Percentiles rank a stretch among this genome's conserved stretches.
These are phyloP conservation scores for Stenotaenia linearis DNA, from an alignment of 2,888 invertebrate species.

Conservation along the genomic window DNA sequence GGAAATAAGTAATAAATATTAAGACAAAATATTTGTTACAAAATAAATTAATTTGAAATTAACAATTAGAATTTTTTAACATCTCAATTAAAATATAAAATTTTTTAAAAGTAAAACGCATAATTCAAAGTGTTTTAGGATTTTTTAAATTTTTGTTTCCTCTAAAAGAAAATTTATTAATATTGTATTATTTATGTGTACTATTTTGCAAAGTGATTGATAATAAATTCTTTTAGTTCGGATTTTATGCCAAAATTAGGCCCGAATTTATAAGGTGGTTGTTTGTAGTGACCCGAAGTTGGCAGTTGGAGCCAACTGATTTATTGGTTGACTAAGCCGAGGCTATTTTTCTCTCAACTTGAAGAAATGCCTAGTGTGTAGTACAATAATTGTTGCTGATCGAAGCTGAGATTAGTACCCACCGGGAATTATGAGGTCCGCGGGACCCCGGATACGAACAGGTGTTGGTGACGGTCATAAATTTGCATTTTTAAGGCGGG, in stretches of 20 bases:
- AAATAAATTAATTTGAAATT: no score
- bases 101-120: no score
- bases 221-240: background rate
- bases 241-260: background rate
- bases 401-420: background rate
- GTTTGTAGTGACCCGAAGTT: background rate
- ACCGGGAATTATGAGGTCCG: constrained; percentile 13
- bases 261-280: constrained; percentile 8
- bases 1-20: background rate
- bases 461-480: constrained; percentile 24
- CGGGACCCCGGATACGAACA: constrained; percentile 11
- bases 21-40: no score
- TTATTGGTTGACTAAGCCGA: background rate
- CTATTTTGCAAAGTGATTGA: background rate
- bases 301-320: background rate
- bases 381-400: constrained; percentile 19
- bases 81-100: no score
- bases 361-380: background rate
- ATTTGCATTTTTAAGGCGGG: constrained; percentile 1
- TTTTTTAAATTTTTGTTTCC: no score
- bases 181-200: background rate
- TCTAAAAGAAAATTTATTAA: background rate
- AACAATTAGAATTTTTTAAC: no score
- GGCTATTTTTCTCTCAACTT: background rate
- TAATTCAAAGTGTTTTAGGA: background rate